Evolutionary conservation across 2,113 vertebrate species (phyloP), one percentile per base, ranked within the genome.

Genomic region (Bufo bufo): DNA sequence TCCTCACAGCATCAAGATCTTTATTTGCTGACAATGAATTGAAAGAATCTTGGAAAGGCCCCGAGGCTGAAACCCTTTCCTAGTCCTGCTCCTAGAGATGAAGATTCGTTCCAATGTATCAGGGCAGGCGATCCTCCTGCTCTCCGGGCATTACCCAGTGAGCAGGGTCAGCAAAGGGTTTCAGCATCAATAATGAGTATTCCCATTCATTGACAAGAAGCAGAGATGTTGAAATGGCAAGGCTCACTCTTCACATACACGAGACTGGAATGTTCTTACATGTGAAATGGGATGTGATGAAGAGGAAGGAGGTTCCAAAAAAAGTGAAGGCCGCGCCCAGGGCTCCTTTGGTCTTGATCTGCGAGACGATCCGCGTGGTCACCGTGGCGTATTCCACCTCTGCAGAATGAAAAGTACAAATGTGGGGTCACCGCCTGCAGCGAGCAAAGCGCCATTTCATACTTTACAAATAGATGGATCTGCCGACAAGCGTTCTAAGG

Each of bases 311-410:
- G 20, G 97, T 99, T 86, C 98, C 98, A 54, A 99, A 99, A 90
- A 99, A 99, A 0, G 96, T 99, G 88, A 99, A 98, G 90, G 94
- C 91, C 43, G 98, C 82, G 0, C 96, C 98, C 87, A 99, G 94
- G 8, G 98, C 97, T 0, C 98, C 98, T 92, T 99, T 99, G 86
- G 98, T 99, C 92, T 99, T 99, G 94, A 99, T 99, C 92, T 99
- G 98, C 14, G 98, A 99, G 79, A 99, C 97, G 3, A 99, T 98
- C 69, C 98, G 96, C 0, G 98, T 99, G 2, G 98, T 99, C 89
- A 99, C 98, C 0, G 97, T 97, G 90, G 97, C 95, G 1, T 94
- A 96, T 90, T 99, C 98, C 85, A 97, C 97, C 87, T 99, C 98
- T 99, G 94, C 0, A 82, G 43, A 74, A 17, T 1, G 16, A n/a